A percentile compares a stretch with the other conserved stretches of the same genome.
Evolutionary conservation across 2,113 vertebrate genomes (phyloP).

Genomic region (Rhinolophus sinicus): DNA sequence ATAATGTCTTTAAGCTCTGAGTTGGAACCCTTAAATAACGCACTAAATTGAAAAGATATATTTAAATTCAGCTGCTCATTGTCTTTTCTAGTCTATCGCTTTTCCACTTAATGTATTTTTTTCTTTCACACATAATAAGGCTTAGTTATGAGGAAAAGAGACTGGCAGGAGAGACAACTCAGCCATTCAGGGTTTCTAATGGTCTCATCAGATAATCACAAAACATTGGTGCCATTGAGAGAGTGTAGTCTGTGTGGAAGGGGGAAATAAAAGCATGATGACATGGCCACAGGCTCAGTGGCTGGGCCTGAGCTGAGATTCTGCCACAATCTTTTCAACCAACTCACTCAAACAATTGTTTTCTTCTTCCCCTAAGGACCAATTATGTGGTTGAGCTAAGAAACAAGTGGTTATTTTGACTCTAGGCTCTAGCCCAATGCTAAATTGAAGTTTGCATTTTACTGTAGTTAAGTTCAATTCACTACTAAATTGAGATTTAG

Average conservation of each 20-base stretch:
- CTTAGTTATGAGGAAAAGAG: constrained; percentile 61
- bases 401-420: constrained; percentile 63
- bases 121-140: constrained; percentile 68
- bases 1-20: constrained; percentile 53
- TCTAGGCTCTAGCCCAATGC: not conserved
- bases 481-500: constrained; percentile 42
- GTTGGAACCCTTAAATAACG: constrained; percentile 54
- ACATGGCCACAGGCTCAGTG: not conserved
- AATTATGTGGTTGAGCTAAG: constrained; percentile 39
- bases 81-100: constrained; percentile 67
- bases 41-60: constrained; percentile 73
- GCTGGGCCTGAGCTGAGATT: not conserved
- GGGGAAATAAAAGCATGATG: not conserved
- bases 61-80: constrained; percentile 71
- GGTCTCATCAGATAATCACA: constrained; percentile 77
- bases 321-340: not conserved
- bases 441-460: constrained; percentile 47
- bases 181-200: constrained; percentile 65
- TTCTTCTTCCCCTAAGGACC: constrained; percentile 34
- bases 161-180: constrained; percentile 62
- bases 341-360: constrained; percentile 59
- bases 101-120: constrained; percentile 52
- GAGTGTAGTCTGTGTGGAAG: not conserved
- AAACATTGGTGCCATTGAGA: constrained; percentile 53
- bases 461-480: not conserved